Evolutionary conservation across 2,888 invertebrate genomes (phyloP), one percentile per base, ranked within the genome.

Genomic region (Drosophila lutescens): DNA sequence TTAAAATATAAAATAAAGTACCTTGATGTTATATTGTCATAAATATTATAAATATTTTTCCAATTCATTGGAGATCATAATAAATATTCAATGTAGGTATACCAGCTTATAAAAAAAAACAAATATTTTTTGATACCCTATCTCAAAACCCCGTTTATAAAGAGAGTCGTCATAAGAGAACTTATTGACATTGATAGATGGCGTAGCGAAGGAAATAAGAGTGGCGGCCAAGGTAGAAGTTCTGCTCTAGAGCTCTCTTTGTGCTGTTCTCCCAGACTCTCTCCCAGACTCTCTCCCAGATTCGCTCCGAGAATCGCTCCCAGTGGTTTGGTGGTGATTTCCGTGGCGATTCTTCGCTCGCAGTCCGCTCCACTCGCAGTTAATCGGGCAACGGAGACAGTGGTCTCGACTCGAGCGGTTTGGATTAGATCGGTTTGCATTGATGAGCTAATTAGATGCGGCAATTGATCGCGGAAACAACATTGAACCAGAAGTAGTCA

Each of bases 391-490:
- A 62, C 34, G 47, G 40, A 54, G 38, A 12, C 26, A 36, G 20
- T 34, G 50, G 63, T 47, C 53, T 62, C 44, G 17, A 46, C 57
- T 61, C 36, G 61, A 20, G 69, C 63, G 38, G 73, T 65, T 65
- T 51, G 74, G 51, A 57, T 66, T 61, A 55, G 54, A 62, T 58
- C 59, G 44, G 50, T 58, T 58, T 51, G 66, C 66, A 68, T 82
- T 63, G 73, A 70, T 77, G 74, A 79, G 77, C 69, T 74, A 77
- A 72, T 87, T 72, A 68, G 71, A 79, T 61, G 46, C 44, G 46
- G 57, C 47, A 63, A 49, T 46, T 38, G 62, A 34, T 50, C 43
- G 41, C 50, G 59, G 36, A 54, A 57, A 51, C 36, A 47, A 56
- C 20, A 63, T 46, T 20, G 9, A 66, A 46, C 10, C 61, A 66